Percentiles rank a stretch among this genome's conserved stretches.
Conservation (phyloP, 1,140 invertebrate genomes). For the Cyrtorhinus lividipennis region DNA sequence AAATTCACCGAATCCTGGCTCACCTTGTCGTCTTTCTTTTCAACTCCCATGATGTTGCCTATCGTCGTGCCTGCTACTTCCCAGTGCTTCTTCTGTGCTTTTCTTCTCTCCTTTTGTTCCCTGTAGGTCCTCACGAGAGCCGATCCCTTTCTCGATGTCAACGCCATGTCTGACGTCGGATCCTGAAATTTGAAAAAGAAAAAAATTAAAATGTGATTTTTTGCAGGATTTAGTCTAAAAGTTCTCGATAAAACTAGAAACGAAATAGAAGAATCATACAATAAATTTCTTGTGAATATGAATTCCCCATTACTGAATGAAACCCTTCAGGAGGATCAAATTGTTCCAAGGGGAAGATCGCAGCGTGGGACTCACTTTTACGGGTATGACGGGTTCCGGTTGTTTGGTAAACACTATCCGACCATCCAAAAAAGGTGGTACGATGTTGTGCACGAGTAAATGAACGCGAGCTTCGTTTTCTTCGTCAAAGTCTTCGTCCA, state of each 20-base stretch:
- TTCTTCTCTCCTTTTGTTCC: slow-evolving; percentile 90
- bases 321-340: no score
- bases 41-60: slow-evolving; percentile 94
- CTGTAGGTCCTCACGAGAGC: slow-evolving; percentile 74
- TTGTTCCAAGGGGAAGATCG: no score
- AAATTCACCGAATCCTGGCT: slow-evolving; percentile 25
- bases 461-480: slow-evolving; percentile 86
- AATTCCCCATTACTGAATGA: no score
- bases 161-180: slow-evolving; percentile 94
- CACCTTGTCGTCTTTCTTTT: slow-evolving; percentile 62
- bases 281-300: no score
- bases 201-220: slow-evolving; percentile 18
- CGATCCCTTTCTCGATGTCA: slow-evolving; percentile 91
- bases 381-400: slow-evolving; percentile 88
- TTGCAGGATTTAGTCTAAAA: no score
- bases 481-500: slow-evolving; percentile 88
- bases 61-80: slow-evolving; percentile 92
- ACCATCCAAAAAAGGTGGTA: slow-evolving; percentile 97
- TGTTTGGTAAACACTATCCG: slow-evolving; percentile 98
- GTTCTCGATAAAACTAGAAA: no score
- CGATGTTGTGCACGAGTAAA: slow-evolving; percentile 93
- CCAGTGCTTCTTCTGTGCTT: slow-evolving; percentile 98
- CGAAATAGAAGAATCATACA: no score
- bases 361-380: slow-evolving; percentile 44
- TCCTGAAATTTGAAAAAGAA: slow-evolving; percentile 50